Conservation (phyloP, 2,888 invertebrate genomes). For the Dione juno region DNA sequence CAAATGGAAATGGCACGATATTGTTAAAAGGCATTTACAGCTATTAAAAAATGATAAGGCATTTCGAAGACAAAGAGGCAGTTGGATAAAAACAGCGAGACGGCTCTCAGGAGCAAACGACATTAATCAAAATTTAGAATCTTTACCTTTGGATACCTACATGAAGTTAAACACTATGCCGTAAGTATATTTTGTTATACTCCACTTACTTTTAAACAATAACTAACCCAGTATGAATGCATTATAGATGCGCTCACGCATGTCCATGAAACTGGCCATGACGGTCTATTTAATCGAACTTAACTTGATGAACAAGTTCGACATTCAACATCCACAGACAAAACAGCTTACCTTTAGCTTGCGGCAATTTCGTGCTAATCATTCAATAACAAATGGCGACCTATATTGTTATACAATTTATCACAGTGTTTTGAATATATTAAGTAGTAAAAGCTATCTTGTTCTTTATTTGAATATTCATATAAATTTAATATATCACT, state of each 20-base stretch:
- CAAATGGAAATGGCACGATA: slow-evolving; percentile 81
- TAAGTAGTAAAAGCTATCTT: slow-evolving; percentile 1
- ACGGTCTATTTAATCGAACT: slow-evolving; percentile 62
- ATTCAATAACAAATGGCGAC: slow-evolving; percentile 47
- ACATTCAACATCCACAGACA: slow-evolving; percentile 53
- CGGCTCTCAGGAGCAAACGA: slow-evolving; percentile 71
- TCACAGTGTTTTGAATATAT: slow-evolving; percentile 9
- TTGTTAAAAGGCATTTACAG: slow-evolving; percentile 79
- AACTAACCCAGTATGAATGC: slow-evolving; percentile 24
- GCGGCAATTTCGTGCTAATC: slow-evolving; percentile 62
- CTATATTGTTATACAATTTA: slow-evolving; percentile 8
- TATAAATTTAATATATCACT: neutral
- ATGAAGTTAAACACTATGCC: slow-evolving; percentile 78
- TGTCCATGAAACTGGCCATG: slow-evolving; percentile 55
- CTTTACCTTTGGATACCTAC: slow-evolving; percentile 69
- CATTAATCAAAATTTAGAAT: slow-evolving; percentile 64
- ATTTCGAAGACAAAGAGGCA: slow-evolving; percentile 75
- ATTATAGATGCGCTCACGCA: slow-evolving; percentile 53
- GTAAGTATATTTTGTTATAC: slow-evolving; percentile 63
- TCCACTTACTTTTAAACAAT: slow-evolving; percentile 29
- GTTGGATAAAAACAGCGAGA: slow-evolving; percentile 78
- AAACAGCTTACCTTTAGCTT: slow-evolving; percentile 65
- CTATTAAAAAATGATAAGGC: slow-evolving; percentile 78
- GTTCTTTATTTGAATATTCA: neutral
- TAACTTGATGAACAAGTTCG: slow-evolving; percentile 52